phyloP scores from a whole-genome alignment of 2,888 invertebrate species.

The Polydrusus pterygomalis region DNA sequence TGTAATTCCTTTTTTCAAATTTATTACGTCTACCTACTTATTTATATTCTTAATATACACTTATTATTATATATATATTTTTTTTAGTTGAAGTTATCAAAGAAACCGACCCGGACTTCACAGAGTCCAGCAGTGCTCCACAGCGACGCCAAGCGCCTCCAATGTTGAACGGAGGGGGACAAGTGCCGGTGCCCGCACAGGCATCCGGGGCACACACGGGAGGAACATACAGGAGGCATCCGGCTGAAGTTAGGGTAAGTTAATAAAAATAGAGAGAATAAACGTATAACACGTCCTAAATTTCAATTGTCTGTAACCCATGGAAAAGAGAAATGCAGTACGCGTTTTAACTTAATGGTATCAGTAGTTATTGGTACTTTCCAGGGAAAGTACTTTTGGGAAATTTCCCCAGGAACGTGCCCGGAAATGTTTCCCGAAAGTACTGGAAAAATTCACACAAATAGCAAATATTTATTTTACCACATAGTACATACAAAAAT shows the following conservation, averaged over 20 bases:
- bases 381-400: too few relatives aligned
- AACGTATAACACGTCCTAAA: too few relatives aligned
- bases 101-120: slow-evolving; percentile 77
- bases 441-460: too few relatives aligned
- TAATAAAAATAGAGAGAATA: not conserved
- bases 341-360: too few relatives aligned
- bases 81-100: slow-evolving; percentile 81
- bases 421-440: too few relatives aligned
- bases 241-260: slow-evolving; percentile 77
- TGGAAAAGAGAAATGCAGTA: too few relatives aligned
- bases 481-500: too few relatives aligned
- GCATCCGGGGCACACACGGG: slow-evolving; percentile 33
- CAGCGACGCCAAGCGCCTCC: slow-evolving; percentile 17
- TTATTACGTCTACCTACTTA: not conserved
- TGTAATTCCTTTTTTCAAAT: not conserved
- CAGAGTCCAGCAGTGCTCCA: slow-evolving; percentile 60
- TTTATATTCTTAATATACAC: too few relatives aligned
- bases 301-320: too few relatives aligned
- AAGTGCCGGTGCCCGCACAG: slow-evolving; percentile 57
- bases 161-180: slow-evolving; percentile 68
- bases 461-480: too few relatives aligned
- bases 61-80: slow-evolving; percentile 31
- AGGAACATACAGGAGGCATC: slow-evolving; percentile 28
- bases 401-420: too few relatives aligned
- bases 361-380: too few relatives aligned